phyloP scores from a whole-genome alignment of 2,888 invertebrate genomes.

The Tetranychus piercei region DNA sequence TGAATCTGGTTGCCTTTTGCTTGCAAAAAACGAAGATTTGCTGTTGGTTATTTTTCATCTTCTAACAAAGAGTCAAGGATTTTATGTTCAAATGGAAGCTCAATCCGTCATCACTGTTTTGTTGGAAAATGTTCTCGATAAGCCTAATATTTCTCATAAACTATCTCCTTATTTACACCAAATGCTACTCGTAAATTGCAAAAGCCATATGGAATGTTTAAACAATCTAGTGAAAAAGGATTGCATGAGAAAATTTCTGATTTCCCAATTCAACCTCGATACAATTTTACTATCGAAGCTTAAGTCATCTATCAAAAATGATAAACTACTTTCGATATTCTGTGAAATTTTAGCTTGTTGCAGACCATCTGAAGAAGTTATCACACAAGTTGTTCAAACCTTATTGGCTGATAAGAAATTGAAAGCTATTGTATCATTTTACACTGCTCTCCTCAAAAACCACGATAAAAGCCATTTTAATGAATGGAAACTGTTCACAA shows the following conservation, averaged over 20 bases:
- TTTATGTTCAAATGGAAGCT: conserved; percentile 4
- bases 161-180: neutral
- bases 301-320: neutral
- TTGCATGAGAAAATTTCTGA: neutral
- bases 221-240: neutral
- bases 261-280: neutral
- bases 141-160: neutral
- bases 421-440: neutral
- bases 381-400: neutral
- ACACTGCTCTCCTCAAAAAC: neutral
- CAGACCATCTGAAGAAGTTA: neutral
- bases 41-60: neutral
- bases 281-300: neutral
- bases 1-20: neutral
- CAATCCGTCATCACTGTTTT: neutral
- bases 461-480: neutral
- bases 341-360: neutral
- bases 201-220: neutral
- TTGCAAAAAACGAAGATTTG: neutral
- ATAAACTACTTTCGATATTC: neutral
- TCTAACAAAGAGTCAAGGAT: neutral
- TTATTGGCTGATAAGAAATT: neutral
- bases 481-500: neutral
- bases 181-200: neutral
- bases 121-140: neutral